These are phyloP conservation scores for Penaeus indicus DNA, from an alignment of 1,140 invertebrate genomes.

Conservation along the genomic window DNA sequence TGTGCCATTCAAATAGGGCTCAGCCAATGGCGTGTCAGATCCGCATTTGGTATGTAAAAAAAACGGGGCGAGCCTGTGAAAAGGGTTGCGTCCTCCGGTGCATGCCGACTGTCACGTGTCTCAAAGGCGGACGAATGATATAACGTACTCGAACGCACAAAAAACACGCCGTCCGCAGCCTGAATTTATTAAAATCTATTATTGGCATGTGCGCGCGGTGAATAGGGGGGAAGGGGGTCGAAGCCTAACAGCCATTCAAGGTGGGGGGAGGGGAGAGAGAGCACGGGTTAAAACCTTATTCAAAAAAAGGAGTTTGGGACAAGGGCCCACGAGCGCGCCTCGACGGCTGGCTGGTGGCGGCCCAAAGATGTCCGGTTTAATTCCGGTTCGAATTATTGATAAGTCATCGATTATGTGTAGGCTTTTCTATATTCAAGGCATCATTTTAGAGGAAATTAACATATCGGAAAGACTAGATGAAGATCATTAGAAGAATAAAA, in stretches of 20 bases:
- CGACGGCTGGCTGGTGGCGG: too few relatives aligned
- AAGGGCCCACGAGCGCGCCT: too few relatives aligned
- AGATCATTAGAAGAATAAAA: too few relatives aligned
- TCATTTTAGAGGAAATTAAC: too few relatives aligned
- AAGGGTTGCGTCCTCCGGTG: conserved; percentile 26
- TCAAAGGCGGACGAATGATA: conserved; percentile 18
- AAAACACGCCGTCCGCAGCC: conserved; percentile 16
- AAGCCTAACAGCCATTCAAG: not conserved
- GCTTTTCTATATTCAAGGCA: too few relatives aligned
- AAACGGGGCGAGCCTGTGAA: not conserved
- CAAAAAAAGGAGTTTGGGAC: not conserved
- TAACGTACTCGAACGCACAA: conserved; percentile 26
- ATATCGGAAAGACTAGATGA: too few relatives aligned
- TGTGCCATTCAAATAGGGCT: conserved; percentile 37
- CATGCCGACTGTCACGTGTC: conserved; percentile 31
- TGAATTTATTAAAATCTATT: conserved; percentile 52
- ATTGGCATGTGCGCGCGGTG: conserved; percentile 43
- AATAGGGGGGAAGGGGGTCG: conserved; percentile 19
- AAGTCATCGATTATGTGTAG: too few relatives aligned
- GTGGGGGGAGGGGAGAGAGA: too few relatives aligned
- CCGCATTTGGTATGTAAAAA: conserved; percentile 49
- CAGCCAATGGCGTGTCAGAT: conserved; percentile 47
- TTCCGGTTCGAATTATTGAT: too few relatives aligned
- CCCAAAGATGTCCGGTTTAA: too few relatives aligned
- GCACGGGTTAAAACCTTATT: not conserved